A percentile compares a stretch with the other conserved stretches of the same genome.
Evolutionary conservation across 2,888 invertebrate genomes (phyloP).

Genomic region (Sialis fuliginosa): DNA sequence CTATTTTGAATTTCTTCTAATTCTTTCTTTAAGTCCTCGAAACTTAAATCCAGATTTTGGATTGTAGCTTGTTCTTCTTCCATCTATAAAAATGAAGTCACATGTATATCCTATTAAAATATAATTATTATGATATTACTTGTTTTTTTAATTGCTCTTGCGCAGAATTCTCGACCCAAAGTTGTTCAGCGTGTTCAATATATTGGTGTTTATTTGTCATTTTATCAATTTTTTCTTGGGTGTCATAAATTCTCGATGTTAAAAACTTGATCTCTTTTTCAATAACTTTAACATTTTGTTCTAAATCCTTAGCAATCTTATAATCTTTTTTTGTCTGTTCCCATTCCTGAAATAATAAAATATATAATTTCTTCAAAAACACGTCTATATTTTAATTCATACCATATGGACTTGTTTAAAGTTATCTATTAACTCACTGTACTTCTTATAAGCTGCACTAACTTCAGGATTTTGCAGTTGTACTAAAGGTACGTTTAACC

Average conservation of each 20-base stretch:
- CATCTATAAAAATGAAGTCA: slow-evolving; percentile 18
- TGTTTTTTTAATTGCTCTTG: slow-evolving; percentile 1
- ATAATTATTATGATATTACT: not conserved
- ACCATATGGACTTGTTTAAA: slow-evolving; percentile 3
- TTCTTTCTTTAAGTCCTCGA: slow-evolving; percentile 47
- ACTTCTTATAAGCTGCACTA: not conserved
- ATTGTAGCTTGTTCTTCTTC: slow-evolving; percentile 25
- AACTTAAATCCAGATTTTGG: slow-evolving; percentile 25
- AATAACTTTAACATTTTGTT: slow-evolving; percentile 1
- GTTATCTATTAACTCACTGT: not conserved
- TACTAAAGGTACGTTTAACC: not conserved
- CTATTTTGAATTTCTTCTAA: slow-evolving; percentile 32
- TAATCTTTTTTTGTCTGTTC: not conserved
- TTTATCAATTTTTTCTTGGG: slow-evolving; percentile 43
- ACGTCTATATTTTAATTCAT: not conserved
- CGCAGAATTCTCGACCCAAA: not conserved
- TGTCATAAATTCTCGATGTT: slow-evolving; percentile 26
- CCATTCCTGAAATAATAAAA: not conserved
- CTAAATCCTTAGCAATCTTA: not conserved
- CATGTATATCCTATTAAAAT: not conserved
- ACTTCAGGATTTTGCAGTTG: not conserved
- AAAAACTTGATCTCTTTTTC: slow-evolving; percentile 3
- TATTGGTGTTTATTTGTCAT: slow-evolving; percentile 46
- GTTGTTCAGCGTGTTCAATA: slow-evolving; percentile 30
- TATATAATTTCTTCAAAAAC: not conserved